Evolutionary conservation across 2,888 invertebrate genomes (phyloP).

Genomic region (Baronia brevicornis): DNA sequence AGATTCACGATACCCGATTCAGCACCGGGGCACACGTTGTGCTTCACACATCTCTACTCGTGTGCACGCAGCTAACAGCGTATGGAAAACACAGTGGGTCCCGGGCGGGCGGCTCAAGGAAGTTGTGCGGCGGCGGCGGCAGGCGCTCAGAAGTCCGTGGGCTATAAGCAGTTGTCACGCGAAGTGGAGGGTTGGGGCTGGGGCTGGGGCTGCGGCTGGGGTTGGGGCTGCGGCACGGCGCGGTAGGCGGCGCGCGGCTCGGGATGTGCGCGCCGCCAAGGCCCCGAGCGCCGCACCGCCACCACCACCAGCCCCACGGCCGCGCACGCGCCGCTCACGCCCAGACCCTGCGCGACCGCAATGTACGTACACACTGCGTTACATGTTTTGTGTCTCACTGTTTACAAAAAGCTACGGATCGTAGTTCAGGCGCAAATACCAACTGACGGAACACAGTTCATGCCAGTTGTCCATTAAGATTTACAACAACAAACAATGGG

Average conservation of each 20-base stretch:
- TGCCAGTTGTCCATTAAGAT: too few relatives aligned
- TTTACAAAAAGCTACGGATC: too few relatives aligned
- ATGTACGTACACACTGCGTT: neutral
- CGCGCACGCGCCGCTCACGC: slow-evolving; percentile 29
- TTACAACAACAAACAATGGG: too few relatives aligned
- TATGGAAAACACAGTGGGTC: too few relatives aligned
- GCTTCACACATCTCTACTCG: too few relatives aligned
- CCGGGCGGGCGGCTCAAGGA: too few relatives aligned
- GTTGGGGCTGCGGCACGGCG: slow-evolving; percentile 31
- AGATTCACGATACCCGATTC: too few relatives aligned
- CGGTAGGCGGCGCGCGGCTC: slow-evolving; percentile 29
- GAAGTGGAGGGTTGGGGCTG: slow-evolving; percentile 29
- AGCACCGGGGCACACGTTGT: too few relatives aligned
- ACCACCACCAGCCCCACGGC: slow-evolving; percentile 23
- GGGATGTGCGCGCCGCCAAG: slow-evolving; percentile 12
- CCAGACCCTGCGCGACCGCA: slow-evolving; percentile 34
- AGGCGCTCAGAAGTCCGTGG: slow-evolving; percentile 30
- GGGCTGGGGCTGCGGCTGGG: slow-evolving; percentile 17
- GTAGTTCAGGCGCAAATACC: too few relatives aligned
- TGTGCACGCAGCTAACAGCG: too few relatives aligned
- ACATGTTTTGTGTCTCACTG: too few relatives aligned
- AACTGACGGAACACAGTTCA: too few relatives aligned
- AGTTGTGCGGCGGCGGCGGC: neutral
- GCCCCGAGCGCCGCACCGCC: slow-evolving; percentile 18
- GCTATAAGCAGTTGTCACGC: slow-evolving; percentile 54